phyloP scores from a whole-genome alignment of 2,113 vertebrate genomes.

The Thamnophis sirtalis region DNA sequence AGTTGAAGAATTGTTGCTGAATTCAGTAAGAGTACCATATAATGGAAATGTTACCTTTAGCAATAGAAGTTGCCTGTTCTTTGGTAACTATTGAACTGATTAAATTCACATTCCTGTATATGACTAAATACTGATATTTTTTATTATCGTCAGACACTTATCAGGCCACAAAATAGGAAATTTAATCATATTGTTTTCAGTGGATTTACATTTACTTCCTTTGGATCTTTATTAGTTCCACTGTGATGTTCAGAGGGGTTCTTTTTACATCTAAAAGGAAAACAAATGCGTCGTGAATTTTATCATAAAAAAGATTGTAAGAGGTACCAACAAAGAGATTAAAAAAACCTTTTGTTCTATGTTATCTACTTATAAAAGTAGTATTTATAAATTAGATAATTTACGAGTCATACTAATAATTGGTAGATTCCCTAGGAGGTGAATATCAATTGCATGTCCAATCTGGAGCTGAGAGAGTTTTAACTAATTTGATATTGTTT shows the following conservation, averaged over 20 bases:
- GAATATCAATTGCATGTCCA: slow-evolving; percentile 70
- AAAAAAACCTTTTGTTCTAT: slow-evolving; percentile 58
- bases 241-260: not conserved
- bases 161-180: slow-evolving; percentile 68
- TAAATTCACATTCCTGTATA: not conserved
- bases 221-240: slow-evolving; percentile 45
- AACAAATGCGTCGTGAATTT: slow-evolving; percentile 7
- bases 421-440: slow-evolving; percentile 64
- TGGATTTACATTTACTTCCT: slow-evolving; percentile 65
- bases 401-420: slow-evolving; percentile 72
- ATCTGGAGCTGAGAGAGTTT: slow-evolving; percentile 64
- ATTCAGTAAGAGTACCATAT: not conserved
- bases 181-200: slow-evolving; percentile 69
- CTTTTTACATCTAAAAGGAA: slow-evolving; percentile 20
- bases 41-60: not conserved
- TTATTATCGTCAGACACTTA: slow-evolving; percentile 58
- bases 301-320: slow-evolving; percentile 3
- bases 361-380: slow-evolving; percentile 72
- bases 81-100: not conserved
- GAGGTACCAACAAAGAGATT: slow-evolving; percentile 1
- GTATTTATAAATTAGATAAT: slow-evolving; percentile 70
- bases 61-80: not conserved
- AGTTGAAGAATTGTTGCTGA: not conserved
- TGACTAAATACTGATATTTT: not conserved
- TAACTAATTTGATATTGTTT: slow-evolving; percentile 70